Conservation (phyloP, 2,797 vertebrate genomes). For the Pyrrhura leucotis region DNA sequence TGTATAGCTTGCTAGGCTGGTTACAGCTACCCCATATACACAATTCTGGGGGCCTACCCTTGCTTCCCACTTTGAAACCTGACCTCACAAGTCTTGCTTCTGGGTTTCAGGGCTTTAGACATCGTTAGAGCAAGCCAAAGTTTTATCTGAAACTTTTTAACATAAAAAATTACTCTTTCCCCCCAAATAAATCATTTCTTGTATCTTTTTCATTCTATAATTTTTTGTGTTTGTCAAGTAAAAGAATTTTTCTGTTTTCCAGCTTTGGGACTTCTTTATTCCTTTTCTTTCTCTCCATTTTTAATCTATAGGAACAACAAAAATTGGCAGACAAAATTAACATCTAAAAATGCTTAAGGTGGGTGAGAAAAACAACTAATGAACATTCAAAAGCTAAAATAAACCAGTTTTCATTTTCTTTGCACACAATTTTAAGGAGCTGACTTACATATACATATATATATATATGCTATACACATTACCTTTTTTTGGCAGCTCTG, state of each 20-base stretch:
- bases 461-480: background rate
- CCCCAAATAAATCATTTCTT: conserved; percentile 33
- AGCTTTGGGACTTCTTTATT: background rate
- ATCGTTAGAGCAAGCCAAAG: background rate
- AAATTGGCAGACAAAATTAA: conserved; percentile 4
- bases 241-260: conserved; percentile 46
- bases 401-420: background rate
- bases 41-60: accelerated
- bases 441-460: background rate
- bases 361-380: background rate
- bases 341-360: background rate
- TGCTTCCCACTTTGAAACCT: conserved; percentile 32
- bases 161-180: conserved; percentile 42
- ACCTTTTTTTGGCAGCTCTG: background rate
- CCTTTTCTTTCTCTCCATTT: background rate
- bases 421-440: background rate
- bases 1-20: background rate
- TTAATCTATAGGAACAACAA: background rate
- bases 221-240: conserved; percentile 22
- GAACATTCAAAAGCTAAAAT: background rate
- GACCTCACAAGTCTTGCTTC: background rate
- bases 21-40: background rate
- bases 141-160: conserved; percentile 13
- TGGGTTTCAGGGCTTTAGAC: conserved; percentile 30
- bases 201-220: conserved; percentile 46